Conservation (phyloP, 1,140 invertebrate genomes). For the Drosophila bifasciata region DNA sequence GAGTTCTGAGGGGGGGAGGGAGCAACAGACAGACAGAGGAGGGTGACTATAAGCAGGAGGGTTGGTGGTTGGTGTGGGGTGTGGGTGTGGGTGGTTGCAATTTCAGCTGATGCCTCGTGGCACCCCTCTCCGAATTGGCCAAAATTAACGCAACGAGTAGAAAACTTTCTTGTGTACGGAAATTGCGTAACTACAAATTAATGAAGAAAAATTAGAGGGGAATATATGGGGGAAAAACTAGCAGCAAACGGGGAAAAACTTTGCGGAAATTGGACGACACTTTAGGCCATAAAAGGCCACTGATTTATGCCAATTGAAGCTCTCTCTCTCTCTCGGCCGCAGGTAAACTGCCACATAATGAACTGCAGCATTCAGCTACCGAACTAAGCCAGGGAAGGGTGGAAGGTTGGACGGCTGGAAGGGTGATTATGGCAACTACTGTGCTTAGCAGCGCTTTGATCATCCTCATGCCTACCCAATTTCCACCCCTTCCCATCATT, state of each 20-base stretch:
- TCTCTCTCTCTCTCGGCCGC: conserved; percentile 40
- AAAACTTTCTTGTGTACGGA: conserved; percentile 70
- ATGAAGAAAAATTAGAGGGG: conserved; percentile 73
- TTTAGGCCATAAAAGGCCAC: conserved; percentile 72
- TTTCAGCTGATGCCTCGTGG: conserved; percentile 33
- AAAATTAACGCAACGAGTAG: conserved; percentile 73
- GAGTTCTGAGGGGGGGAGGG: conserved; percentile 17
- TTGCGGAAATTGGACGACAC: conserved; percentile 76
- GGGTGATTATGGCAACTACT: conserved; percentile 32
- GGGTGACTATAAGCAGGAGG: conserved; percentile 14
- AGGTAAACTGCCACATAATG: conserved; percentile 77
- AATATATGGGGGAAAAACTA: conserved; percentile 33
- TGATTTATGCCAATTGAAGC: conserved; percentile 78
- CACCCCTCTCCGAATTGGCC: conserved; percentile 64
- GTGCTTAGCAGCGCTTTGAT: conserved; percentile 53
- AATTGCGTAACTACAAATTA: conserved; percentile 80
- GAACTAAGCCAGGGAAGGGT: no score
- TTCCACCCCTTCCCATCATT: conserved; percentile 50
- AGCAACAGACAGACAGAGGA: background rate
- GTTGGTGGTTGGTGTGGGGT: no score
- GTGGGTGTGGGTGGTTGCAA: conserved; percentile 11
- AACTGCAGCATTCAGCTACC: conserved; percentile 46
- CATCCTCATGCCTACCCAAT: no score
- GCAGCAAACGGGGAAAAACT: conserved; percentile 33
- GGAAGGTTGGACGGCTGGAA: background rate